These are phyloP conservation scores for Lissocephala sabroskyi DNA, from an alignment of 2,888 invertebrate species.

Conservation along the genomic window DNA sequence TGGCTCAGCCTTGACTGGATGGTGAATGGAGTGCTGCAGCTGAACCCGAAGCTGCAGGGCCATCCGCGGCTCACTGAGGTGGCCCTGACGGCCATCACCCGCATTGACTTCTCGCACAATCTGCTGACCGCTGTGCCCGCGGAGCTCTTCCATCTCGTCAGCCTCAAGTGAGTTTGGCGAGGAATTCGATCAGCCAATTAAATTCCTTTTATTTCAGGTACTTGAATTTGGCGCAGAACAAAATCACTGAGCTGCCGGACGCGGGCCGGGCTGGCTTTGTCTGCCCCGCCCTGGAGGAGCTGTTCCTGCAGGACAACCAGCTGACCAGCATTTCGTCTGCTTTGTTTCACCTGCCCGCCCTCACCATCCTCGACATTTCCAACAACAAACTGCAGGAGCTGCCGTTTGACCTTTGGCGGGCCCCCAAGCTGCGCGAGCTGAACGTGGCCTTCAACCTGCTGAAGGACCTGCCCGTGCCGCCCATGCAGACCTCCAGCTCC, in stretches of 20 bases:
- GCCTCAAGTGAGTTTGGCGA: slow-evolving; percentile 76
- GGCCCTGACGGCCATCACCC: slow-evolving; percentile 91
- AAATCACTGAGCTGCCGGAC: slow-evolving; percentile 82
- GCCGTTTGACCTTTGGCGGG: slow-evolving; percentile 89
- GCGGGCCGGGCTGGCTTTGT: slow-evolving; percentile 73
- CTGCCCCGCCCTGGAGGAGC: slow-evolving; percentile 88
- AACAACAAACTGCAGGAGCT: slow-evolving; percentile 91
- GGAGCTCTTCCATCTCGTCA: slow-evolving; percentile 87
- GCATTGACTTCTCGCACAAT: slow-evolving; percentile 94
- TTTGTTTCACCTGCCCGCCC: slow-evolving; percentile 84
- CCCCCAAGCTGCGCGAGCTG: slow-evolving; percentile 88
- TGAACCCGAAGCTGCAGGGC: slow-evolving; percentile 86
- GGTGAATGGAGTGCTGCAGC: slow-evolving; percentile 84
- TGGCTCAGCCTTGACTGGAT: slow-evolving; percentile 82
- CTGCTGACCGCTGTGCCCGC: slow-evolving; percentile 85
- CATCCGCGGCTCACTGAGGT: slow-evolving; percentile 79
- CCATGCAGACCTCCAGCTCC: slow-evolving; percentile 69
- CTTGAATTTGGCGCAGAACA: slow-evolving; percentile 91
- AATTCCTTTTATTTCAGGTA: slow-evolving; percentile 73
- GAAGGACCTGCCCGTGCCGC: slow-evolving; percentile 79
- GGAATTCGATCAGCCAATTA: background rate
- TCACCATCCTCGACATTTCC: slow-evolving; percentile 90
- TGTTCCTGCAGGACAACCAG: slow-evolving; percentile 93
- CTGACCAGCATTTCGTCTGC: slow-evolving; percentile 86
- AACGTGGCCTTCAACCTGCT: slow-evolving; percentile 92